Evolutionary conservation across 1,140 invertebrate genomes (phyloP), one percentile per base, ranked within the genome.

Genomic region (Drosophila sp.): DNA sequence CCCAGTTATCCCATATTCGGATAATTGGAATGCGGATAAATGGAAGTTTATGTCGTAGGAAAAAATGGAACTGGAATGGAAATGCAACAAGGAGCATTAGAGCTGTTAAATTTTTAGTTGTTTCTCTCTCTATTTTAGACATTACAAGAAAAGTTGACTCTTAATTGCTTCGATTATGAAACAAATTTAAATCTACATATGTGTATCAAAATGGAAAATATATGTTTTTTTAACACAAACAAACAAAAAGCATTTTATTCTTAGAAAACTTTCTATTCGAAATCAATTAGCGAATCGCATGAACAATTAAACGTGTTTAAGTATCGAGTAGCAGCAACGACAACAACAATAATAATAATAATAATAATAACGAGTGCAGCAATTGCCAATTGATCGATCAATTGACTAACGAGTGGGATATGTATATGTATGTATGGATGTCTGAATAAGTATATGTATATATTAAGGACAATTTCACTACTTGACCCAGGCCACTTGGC

Each of bases 401-500:
- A 50, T 10, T 50, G 7, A 50, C 44, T 50, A 27, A 50, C 44
- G 44, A 27, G 44, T 27, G 40, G 40, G 11, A 4, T 38, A 5
- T 38, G 35, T 33, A 5, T 33, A 5, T 33, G 40, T 41, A 11
- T 40, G 38, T 41, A n/a, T 41, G n/a, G 11, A 50, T 27, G 8
- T 50, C 23, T 50, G 44, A 50, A 27, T 50, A 50, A 27, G 27
- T 27, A 65, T 35, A 4, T 10, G 7, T 11, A 32, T 33, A 4
- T 55, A 78, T 83, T 89, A 84, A 84, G 84, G 80, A 89, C 80
- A 87, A 89, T 87, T 87, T 87, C 84, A 89, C 84, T 87, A 75
- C 80, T 87, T 87, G 79, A 87, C 71, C 60, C 62, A 65, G 41
- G 57, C 33, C 27, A 56, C 66, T 86, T 71, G 54, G 70, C 72